Evolutionary conservation across 2,888 invertebrate species (phyloP).

Genomic region (Carabus problematicus): DNA sequence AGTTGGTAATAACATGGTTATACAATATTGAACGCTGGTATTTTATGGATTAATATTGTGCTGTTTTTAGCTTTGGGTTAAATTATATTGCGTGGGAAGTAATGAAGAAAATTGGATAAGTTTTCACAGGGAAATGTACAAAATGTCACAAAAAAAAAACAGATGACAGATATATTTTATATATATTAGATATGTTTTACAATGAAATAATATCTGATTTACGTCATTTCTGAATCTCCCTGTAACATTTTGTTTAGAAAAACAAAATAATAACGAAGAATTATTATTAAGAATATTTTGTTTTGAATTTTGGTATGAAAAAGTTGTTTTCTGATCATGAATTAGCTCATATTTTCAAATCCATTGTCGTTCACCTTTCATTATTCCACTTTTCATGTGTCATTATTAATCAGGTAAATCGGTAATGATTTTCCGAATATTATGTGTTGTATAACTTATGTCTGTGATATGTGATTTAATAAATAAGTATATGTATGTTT

Average conservation of each 20-base stretch:
- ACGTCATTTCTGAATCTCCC: background rate
- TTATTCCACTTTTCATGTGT: background rate
- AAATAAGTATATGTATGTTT: slow-evolving; percentile 5
- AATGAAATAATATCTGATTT: background rate
- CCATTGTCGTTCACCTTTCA: background rate
- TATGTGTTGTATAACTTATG: slow-evolving; percentile 36
- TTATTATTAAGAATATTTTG: background rate
- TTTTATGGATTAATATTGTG: no score
- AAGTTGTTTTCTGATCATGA: no score
- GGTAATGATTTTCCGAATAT: background rate
- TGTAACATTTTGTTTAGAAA: background rate
- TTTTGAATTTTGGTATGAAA: no score
- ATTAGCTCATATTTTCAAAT: no score
- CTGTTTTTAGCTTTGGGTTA: no score
- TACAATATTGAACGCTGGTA: no score
- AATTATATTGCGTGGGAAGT: no score
- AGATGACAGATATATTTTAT: no score
- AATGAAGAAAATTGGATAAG: no score
- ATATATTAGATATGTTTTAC: background rate
- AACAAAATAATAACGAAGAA: background rate
- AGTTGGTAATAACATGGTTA: no score
- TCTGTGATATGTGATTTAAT: slow-evolving; percentile 34
- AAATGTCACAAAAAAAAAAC: no score
- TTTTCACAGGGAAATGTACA: no score
- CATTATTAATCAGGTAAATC: background rate